A percentile compares a stretch with the other conserved stretches of the same genome.
These are phyloP conservation scores for Hesperia comma DNA, from an alignment of 2,888 invertebrate genomes.

Conservation along the genomic window DNA sequence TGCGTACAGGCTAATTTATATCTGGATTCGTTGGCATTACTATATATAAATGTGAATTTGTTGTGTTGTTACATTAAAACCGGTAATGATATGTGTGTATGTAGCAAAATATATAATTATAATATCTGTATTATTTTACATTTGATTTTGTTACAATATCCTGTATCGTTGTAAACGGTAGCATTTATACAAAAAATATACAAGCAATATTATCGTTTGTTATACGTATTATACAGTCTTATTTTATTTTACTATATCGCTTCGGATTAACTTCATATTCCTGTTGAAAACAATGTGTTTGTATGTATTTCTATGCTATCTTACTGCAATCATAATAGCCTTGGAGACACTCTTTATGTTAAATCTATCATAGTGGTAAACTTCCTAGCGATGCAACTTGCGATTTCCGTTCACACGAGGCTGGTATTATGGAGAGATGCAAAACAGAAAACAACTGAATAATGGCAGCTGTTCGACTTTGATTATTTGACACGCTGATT, in stretches of 20 bases:
- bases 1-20: no score
- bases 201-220: not conserved
- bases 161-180: not conserved
- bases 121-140: not conserved
- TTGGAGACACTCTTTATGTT: not conserved
- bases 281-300: not conserved
- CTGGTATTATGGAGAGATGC: not conserved
- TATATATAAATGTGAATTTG: constrained; percentile 3
- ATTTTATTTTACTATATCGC: not conserved
- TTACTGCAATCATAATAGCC: not conserved
- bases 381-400: constrained; percentile 1
- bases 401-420: constrained; percentile 6
- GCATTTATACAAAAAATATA: not conserved
- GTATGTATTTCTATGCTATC: not conserved
- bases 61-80: not conserved
- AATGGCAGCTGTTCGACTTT: not conserved
- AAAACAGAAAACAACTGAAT: not conserved
- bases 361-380: not conserved
- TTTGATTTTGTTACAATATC: not conserved
- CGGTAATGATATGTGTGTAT: not conserved
- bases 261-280: not conserved
- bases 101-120: not conserved
- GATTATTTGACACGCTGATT: no score
- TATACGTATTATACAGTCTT: not conserved
- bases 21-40: no score